A percentile compares a stretch with the other conserved stretches of the same genome.
These are phyloP conservation scores for Calephelis perditalis DNA, from an alignment of 2,888 invertebrate species.

Conservation along the genomic window DNA sequence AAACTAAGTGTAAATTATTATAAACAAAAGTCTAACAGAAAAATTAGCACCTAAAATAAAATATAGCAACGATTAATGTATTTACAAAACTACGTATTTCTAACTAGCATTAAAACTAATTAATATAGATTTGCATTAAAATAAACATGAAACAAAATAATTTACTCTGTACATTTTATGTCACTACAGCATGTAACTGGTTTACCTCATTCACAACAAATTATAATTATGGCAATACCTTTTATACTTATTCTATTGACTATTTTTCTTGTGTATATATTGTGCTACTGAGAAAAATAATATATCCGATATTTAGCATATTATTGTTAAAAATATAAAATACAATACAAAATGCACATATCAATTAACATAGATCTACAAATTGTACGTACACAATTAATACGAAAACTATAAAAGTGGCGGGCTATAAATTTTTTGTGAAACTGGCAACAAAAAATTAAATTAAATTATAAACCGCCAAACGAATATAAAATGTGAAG, in stretches of 20 bases:
- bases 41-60: constrained; percentile 71
- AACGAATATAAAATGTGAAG: constrained; percentile 27
- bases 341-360: constrained; percentile 7
- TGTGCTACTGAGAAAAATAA: constrained; percentile 19
- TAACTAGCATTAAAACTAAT: constrained; percentile 65
- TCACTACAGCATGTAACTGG: constrained; percentile 50
- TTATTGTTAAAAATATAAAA: too few species aligned
- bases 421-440: constrained; percentile 17
- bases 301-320: background rate
- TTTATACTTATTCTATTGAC: constrained; percentile 37
- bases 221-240: constrained; percentile 65
- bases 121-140: constrained; percentile 53
- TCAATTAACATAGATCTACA: background rate
- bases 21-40: constrained; percentile 40
- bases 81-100: constrained; percentile 59
- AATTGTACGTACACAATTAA: background rate
- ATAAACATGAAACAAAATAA: constrained; percentile 67
- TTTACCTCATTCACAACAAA: constrained; percentile 45
- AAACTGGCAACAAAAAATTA: constrained; percentile 15
- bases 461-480: constrained; percentile 24
- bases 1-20: constrained; percentile 36
- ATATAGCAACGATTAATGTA: constrained; percentile 65
- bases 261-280: constrained; percentile 25
- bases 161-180: constrained; percentile 67
- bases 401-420: constrained; percentile 14